These are phyloP conservation scores for Tribolium freemani DNA, from an alignment of 2,888 invertebrate genomes.

Conservation along the genomic window DNA sequence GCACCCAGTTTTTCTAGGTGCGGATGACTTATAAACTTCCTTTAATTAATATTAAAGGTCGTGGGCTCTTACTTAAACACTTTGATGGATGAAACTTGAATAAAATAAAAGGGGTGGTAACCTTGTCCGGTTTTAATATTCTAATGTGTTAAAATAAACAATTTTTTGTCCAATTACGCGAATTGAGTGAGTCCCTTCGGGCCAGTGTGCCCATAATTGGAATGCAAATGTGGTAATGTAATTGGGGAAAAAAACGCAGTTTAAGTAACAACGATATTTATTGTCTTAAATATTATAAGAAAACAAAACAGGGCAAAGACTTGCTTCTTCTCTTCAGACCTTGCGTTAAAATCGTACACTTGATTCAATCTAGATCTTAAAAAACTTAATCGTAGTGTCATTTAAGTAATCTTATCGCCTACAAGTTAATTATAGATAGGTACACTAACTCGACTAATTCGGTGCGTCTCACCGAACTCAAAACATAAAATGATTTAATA, in stretches of 20 bases:
- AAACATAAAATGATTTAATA: constrained; percentile 42
- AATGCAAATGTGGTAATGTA: background rate
- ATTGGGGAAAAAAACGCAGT: background rate
- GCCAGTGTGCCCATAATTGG: too few species aligned
- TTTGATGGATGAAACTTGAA: too few species aligned
- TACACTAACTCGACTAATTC: constrained; percentile 55
- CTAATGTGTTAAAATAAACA: too few species aligned
- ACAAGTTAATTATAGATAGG: constrained; percentile 49
- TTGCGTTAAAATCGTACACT: constrained; percentile 34
- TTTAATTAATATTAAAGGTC: background rate
- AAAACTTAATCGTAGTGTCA: constrained; percentile 49
- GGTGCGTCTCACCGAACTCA: constrained; percentile 26
- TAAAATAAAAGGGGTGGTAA: too few species aligned
- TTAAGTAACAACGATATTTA: constrained; percentile 58
- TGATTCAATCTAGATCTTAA: constrained; percentile 41
- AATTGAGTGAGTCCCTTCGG: too few species aligned
- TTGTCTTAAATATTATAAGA: constrained; percentile 58
- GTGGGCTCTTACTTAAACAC: too few species aligned
- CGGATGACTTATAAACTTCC: background rate
- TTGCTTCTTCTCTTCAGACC: constrained; percentile 34
- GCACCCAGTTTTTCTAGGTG: background rate
- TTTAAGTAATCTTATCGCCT: constrained; percentile 44
- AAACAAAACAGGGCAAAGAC: constrained; percentile 58
- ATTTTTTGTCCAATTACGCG: too few species aligned
- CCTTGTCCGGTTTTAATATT: too few species aligned